Percentiles rank a stretch among this genome's conserved stretches.
These are phyloP conservation scores for Lasioglossum malachurum DNA, from an alignment of 2,888 invertebrate species.

Conservation along the genomic window DNA sequence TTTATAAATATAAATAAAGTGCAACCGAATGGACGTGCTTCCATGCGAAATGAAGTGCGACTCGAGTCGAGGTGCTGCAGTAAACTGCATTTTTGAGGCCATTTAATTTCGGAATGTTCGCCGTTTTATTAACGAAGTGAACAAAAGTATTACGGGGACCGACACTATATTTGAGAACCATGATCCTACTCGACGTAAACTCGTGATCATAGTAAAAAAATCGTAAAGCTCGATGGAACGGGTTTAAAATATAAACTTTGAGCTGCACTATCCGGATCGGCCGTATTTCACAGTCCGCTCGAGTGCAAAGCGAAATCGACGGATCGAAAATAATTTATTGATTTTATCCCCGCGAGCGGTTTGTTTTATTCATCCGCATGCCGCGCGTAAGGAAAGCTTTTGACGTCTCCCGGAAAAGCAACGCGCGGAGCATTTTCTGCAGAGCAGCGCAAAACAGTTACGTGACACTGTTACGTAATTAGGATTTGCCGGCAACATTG, in stretches of 20 bases:
- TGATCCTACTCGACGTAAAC: not conserved
- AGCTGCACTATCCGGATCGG: not conserved
- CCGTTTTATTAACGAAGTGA: not conserved
- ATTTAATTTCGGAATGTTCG: not conserved
- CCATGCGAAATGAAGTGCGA: not conserved
- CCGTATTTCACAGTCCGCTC: not conserved
- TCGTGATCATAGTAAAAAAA: not conserved
- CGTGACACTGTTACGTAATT: slow-evolving; percentile 73
- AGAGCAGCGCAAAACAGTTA: slow-evolving; percentile 59
- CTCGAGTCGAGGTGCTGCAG: not conserved
- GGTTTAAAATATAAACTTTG: not conserved
- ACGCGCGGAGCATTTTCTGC: not conserved
- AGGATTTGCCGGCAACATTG: slow-evolving; percentile 63
- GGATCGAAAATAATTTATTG: not conserved
- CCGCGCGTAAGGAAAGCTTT: slow-evolving; percentile 58
- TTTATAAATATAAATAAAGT: not conserved
- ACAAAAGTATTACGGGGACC: not conserved
- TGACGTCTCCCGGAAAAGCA: slow-evolving; percentile 51
- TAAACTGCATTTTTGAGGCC: not conserved
- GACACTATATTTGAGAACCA: too few relatives aligned
- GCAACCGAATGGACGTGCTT: not conserved
- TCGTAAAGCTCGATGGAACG: not conserved
- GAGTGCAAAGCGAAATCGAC: not conserved
- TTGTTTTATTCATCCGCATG: not conserved
- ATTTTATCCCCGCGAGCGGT: not conserved